Base-by-base conservation (phyloP, 2,113 vertebrate species). In the Carassius auratus region DNA sequence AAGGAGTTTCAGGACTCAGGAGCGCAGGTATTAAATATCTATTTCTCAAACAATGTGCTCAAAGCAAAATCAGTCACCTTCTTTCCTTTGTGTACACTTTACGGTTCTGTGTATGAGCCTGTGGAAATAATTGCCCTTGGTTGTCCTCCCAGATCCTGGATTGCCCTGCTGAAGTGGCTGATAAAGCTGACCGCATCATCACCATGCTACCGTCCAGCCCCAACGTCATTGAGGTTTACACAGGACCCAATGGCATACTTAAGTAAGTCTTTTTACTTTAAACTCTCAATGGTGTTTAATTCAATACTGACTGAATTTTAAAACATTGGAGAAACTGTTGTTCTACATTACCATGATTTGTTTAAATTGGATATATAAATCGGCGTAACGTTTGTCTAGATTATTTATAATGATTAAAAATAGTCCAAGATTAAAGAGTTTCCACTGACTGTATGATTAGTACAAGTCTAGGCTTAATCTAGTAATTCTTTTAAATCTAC, bases 141-240 rank as follows among this genome's bases (percentile, higher is more conserved):
- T 76, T 42, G 17, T 52, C 19, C 50, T 77, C 2, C 12, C 94
- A 99, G 98, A 97, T 99, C 90, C 95, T 95, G 7, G 96, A 98
- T 92, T 97, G 94, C 69, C 96, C 98, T 85, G 96, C 96, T 90
- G 98, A 99, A 2, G 97, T 99, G 77, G 98, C 97, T 68, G 98
- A 98, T 77, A 97, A 92, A 93, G 96, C 96, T 59, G 98, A 99
- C 93, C 95, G 97, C 89, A 97, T 99, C 89, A 98, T 99, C 91
- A 99, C 97, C 62, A 98, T 99, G 98, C 93, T 99, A 87, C 98
- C 97, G 76, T 98, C 97, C 78, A 99, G 96, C 93, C 94, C 95
- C 55, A 97, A 99, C 90, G 95, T 96, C 0, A 87, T 93, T 86
- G 98, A 99, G 76, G 98, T 93, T 89, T 99, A 98, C 92, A 96